Evolutionary conservation across 2,888 invertebrate genomes (phyloP).

Genomic region (Nymphalis c-album): DNA sequence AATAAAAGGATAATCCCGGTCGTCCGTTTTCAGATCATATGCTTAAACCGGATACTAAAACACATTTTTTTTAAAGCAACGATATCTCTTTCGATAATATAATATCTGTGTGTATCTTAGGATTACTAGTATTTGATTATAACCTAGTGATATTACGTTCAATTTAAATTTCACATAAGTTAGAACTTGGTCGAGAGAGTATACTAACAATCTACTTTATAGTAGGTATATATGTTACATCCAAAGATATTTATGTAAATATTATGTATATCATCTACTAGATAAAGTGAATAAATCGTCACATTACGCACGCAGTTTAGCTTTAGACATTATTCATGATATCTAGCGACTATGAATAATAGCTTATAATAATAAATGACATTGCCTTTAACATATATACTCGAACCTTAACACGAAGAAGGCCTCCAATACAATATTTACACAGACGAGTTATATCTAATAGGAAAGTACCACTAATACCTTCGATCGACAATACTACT

Average conservation of each 20-base stretch:
- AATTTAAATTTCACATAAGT: constrained; percentile 49
- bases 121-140: constrained; percentile 38
- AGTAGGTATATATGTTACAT: constrained; percentile 2
- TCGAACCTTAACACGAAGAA: constrained; percentile 58
- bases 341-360: too few species aligned
- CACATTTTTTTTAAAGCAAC: constrained; percentile 2
- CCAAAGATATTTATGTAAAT: too few species aligned
- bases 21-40: neutral
- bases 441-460: constrained; percentile 56
- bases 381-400: constrained; percentile 25
- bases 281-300: too few species aligned
- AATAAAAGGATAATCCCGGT: neutral
- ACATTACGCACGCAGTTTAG: too few species aligned
- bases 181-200: constrained; percentile 71
- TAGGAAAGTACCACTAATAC: constrained; percentile 65
- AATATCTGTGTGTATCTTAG: neutral
- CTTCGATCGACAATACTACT: too few species aligned
- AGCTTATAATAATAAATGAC: too few species aligned
- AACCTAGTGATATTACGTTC: constrained; percentile 62
- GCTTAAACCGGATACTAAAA: neutral
- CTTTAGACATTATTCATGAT: too few species aligned
- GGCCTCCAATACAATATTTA: constrained; percentile 74
- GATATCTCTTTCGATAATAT: neutral
- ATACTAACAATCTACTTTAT: constrained; percentile 39
- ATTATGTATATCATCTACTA: too few species aligned